These are phyloP conservation scores for Montipora efflorescens DNA, from an alignment of 64 coral and sea anemone genomes.

Conservation along the genomic window DNA sequence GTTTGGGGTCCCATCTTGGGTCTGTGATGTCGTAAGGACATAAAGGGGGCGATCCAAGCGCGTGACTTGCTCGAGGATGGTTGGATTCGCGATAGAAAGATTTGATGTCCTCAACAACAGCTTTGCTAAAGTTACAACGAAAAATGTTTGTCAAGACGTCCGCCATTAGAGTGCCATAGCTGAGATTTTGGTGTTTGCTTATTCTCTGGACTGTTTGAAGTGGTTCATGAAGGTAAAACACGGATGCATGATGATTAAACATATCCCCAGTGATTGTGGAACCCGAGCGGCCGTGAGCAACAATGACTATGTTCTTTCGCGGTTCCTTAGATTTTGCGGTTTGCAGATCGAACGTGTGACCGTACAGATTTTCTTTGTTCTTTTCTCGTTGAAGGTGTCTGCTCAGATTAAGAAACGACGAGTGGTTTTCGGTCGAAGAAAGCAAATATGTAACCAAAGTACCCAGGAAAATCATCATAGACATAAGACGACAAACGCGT, in stretches of 20 bases:
- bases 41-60: slow-evolving; percentile 27
- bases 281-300: not conserved
- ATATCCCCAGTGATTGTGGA: slow-evolving; percentile 34
- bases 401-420: not conserved
- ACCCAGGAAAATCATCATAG: no score
- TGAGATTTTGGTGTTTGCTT: not conserved
- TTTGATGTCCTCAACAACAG: slow-evolving; percentile 5
- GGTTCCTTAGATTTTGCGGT: not conserved
- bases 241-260: slow-evolving; percentile 6
- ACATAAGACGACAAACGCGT: not conserved
- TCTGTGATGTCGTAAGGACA: slow-evolving; percentile 1
- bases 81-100: slow-evolving; percentile 20
- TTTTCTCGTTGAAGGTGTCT: not conserved
- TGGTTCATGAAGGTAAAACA: slow-evolving; percentile 9
- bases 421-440: not conserved
- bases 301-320: slow-evolving; percentile 12
- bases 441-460: not conserved
- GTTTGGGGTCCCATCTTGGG: not conserved
- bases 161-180: not conserved
- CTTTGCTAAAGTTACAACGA: slow-evolving; percentile 8
- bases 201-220: slow-evolving; percentile 22
- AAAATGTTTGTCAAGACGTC: slow-evolving; percentile 4
- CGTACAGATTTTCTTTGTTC: not conserved
- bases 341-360: not conserved
- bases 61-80: not conserved